Conservation (phyloP, 2,113 vertebrate genomes). For the Noturus placidus region DNA sequence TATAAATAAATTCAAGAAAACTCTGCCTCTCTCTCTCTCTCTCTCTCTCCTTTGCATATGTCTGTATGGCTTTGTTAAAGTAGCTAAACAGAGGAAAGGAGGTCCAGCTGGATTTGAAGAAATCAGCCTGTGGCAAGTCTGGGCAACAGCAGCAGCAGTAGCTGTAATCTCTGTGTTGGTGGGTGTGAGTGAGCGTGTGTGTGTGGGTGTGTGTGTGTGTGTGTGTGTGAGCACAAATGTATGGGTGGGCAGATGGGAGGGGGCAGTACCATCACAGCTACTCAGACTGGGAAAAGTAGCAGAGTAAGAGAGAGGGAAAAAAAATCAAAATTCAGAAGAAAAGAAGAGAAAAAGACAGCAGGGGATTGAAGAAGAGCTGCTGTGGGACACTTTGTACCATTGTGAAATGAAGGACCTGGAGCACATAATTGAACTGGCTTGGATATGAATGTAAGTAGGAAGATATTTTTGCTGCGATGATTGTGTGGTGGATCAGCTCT, state of each 20-base stretch:
- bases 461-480: background rate
- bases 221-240: background rate
- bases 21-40: background rate
- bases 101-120: conserved; percentile 52
- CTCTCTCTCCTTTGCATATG: background rate
- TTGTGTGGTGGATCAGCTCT: background rate
- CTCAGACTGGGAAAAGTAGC: conserved; percentile 40
- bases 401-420: conserved; percentile 32
- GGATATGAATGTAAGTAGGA: conserved; percentile 54
- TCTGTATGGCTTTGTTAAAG: background rate
- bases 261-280: conserved; percentile 33
- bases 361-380: background rate
- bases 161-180: conserved; percentile 20
- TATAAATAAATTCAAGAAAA: background rate
- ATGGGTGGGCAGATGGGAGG: conserved; percentile 36
- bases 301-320: conserved; percentile 21
- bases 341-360: background rate
- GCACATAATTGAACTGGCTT: conserved; percentile 16
- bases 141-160: conserved; percentile 24
- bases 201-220: conserved; percentile 4
- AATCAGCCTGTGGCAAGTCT: conserved; percentile 50
- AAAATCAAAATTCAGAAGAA: background rate
- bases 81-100: conserved; percentile 40
- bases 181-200: conserved; percentile 14
- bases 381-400: conserved; percentile 19